Percentiles rank a stretch among this genome's conserved stretches.
phyloP scores from a whole-genome alignment of 2,888 invertebrate genomes.

The Coelopa pilipes region DNA sequence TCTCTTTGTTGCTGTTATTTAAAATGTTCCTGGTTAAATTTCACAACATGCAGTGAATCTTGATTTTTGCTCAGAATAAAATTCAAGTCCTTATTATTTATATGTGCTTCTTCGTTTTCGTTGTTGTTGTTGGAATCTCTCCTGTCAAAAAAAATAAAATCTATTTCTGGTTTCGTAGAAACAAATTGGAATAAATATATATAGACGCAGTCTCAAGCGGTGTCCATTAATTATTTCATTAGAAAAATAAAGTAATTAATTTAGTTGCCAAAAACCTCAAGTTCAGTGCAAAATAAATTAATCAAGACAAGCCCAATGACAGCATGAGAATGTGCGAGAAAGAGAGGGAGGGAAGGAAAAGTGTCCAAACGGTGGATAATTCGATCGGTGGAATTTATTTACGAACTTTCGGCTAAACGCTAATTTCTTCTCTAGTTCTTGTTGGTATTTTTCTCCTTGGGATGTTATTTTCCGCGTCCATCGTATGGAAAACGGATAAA shows the following conservation, averaged over 20 bases:
- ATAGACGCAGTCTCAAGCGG: background rate
- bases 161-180: background rate
- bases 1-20: too few relatives aligned
- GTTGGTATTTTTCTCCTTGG: too few relatives aligned
- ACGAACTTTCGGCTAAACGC: conserved; percentile 2
- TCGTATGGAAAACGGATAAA: conserved; percentile 18
- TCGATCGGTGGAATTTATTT: conserved; percentile 7
- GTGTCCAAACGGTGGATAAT: conserved; percentile 1
- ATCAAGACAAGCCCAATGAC: background rate
- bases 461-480: too few relatives aligned
- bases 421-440: background rate
- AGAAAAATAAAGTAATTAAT: conserved; percentile 15
- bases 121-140: too few relatives aligned
- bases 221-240: conserved; percentile 20
- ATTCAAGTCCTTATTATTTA: too few relatives aligned
- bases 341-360: background rate
- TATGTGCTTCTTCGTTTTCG: too few relatives aligned
- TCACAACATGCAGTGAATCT: too few relatives aligned
- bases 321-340: too few relatives aligned
- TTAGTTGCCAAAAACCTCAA: conserved; percentile 19
- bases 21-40: too few relatives aligned
- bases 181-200: conserved; percentile 5
- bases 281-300: conserved; percentile 21
- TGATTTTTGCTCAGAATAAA: too few relatives aligned
- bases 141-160: too few relatives aligned